phyloP scores from a whole-genome alignment of 2,797 vertebrate genomes.

The Enteromius afrohamiltoni region DNA sequence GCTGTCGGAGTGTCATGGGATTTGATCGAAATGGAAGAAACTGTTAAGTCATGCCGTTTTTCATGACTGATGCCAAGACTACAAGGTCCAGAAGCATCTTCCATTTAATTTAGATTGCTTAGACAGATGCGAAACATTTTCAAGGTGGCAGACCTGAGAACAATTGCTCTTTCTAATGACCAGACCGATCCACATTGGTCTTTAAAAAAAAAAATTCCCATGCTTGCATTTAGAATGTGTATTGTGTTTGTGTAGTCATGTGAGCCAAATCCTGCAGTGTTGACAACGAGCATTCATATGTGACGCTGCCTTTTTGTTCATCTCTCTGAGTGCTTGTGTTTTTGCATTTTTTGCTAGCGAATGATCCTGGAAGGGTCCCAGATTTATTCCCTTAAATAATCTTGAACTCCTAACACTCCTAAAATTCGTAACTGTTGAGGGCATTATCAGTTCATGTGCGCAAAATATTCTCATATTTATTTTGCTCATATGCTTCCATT shows the following conservation, averaged over 20 bases:
- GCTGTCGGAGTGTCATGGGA: background rate
- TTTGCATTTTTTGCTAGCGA: constrained; percentile 21
- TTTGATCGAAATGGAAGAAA: background rate
- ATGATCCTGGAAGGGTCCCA: background rate
- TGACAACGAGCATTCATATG: background rate
- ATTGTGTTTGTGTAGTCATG: constrained; percentile 6
- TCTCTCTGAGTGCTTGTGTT: constrained; percentile 20
- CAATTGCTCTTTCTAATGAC: background rate
- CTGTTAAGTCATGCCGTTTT: constrained; percentile 5
- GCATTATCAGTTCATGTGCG: constrained; percentile 34
- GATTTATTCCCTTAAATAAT: background rate
- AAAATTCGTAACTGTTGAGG: constrained; percentile 8
- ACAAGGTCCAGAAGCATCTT: constrained; percentile 6
- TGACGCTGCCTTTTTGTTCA: constrained; percentile 15
- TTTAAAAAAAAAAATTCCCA: background rate
- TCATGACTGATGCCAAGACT: background rate
- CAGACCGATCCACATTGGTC: background rate
- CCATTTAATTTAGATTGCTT: background rate
- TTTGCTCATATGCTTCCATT: constrained; percentile 52
- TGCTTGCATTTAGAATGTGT: constrained; percentile 8
- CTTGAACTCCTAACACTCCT: background rate
- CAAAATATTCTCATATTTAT: constrained; percentile 42
- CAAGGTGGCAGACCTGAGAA: background rate
- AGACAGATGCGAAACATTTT: background rate
- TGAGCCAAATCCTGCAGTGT: background rate